Evolutionary conservation across 2,888 invertebrate genomes (phyloP).

Genomic region (Electrophaes corylata): DNA sequence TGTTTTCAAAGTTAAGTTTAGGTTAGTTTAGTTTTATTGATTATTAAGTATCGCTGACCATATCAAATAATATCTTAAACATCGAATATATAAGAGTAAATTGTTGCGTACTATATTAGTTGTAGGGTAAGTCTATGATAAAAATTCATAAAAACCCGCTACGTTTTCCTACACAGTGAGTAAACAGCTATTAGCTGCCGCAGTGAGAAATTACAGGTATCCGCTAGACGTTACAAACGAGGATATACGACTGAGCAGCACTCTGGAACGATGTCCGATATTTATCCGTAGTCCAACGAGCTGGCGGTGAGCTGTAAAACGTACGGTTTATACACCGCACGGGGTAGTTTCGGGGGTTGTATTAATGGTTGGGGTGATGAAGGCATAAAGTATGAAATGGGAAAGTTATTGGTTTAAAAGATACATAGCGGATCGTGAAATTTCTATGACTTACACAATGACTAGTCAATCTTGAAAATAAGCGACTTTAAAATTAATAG

Average conservation of each 20-base stretch:
- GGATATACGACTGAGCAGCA: slow-evolving; percentile 38
- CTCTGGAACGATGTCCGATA: slow-evolving; percentile 30
- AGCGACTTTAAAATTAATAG: no score
- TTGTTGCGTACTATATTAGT: no score
- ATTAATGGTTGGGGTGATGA: slow-evolving; percentile 4
- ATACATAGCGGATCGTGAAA: not conserved
- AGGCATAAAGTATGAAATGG: not conserved
- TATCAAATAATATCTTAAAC: no score
- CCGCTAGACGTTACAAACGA: slow-evolving; percentile 34
- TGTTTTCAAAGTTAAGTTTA: no score
- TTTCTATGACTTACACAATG: not conserved
- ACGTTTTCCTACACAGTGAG: slow-evolving; percentile 1
- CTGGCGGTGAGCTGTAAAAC: slow-evolving; percentile 24
- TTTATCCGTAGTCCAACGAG: slow-evolving; percentile 30
- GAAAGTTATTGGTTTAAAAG: not conserved
- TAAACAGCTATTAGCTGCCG: slow-evolving; percentile 24
- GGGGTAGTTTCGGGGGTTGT: slow-evolving; percentile 3
- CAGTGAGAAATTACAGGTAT: slow-evolving; percentile 39
- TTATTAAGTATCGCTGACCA: no score
- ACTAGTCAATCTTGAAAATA: no score
- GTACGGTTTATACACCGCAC: slow-evolving; percentile 19
- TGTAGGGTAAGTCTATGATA: no score
- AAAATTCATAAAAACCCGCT: slow-evolving; percentile 25
- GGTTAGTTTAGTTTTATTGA: no score
- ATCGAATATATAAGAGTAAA: no score